A percentile compares a stretch with the other conserved stretches of the same genome.
phyloP scores from a whole-genome alignment of 1,140 invertebrate species.

The Nasonia longicornis region DNA sequence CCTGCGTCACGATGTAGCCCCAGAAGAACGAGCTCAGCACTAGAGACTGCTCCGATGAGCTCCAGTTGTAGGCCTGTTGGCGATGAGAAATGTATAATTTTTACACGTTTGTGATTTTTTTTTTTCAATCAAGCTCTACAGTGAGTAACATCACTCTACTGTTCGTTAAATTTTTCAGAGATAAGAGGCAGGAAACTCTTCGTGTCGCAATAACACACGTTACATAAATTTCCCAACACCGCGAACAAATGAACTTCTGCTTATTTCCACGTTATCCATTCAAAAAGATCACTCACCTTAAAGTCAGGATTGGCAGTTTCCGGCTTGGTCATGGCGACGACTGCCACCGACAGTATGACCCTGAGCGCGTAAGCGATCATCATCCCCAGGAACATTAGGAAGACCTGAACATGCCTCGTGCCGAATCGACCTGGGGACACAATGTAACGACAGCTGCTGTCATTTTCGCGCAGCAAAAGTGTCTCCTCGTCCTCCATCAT shows the following conservation, averaged over 20 bases:
- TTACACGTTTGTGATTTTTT: too few species aligned
- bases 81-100: neutral
- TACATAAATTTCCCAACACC: too few species aligned
- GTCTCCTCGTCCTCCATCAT: neutral
- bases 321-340: slow-evolving; percentile 75
- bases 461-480: neutral
- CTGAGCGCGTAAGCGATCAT: slow-evolving; percentile 76
- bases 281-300: slow-evolving; percentile 15
- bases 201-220: too few species aligned
- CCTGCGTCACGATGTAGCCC: slow-evolving; percentile 76
- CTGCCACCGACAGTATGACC: slow-evolving; percentile 77
- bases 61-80: slow-evolving; percentile 71
- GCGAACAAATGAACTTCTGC: neutral
- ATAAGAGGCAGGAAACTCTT: too few species aligned
- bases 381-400: slow-evolving; percentile 76
- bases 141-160: too few species aligned
- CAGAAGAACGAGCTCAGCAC: slow-evolving; percentile 80
- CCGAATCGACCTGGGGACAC: slow-evolving; percentile 63
- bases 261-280: neutral
- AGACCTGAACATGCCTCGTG: slow-evolving; percentile 74
- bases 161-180: too few species aligned
- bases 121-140: too few species aligned
- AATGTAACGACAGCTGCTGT: neutral
- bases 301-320: slow-evolving; percentile 26
- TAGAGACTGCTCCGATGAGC: slow-evolving; percentile 68